Conservation (phyloP, 2,888 invertebrate genomes). For the Pristionchus japonicus region DNA sequence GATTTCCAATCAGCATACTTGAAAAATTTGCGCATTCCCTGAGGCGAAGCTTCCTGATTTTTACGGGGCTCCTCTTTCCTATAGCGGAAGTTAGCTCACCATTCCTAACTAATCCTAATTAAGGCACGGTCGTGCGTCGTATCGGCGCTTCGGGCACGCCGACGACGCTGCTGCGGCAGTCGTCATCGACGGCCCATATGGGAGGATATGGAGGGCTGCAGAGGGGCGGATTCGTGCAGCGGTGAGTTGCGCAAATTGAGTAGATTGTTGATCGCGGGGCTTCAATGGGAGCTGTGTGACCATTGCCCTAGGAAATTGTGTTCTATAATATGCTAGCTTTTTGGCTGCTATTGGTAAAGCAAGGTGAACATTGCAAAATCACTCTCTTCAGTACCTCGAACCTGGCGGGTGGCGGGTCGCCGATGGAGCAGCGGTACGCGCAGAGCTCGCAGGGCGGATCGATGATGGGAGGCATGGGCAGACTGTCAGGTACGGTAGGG, state of each 20-base stretch:
- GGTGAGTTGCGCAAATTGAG: not conserved
- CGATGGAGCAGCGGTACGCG: not conserved
- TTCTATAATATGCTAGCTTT: too few species aligned
- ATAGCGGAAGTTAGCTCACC: too few species aligned
- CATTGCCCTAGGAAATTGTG: too few species aligned
- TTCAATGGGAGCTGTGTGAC: not conserved
- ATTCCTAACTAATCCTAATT: not conserved
- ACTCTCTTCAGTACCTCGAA: not conserved
- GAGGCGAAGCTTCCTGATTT: too few species aligned
- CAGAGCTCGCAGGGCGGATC: not conserved
- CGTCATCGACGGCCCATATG: not conserved
- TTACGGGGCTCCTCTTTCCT: too few species aligned
- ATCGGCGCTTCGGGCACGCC: not conserved
- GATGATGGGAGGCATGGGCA: not conserved
- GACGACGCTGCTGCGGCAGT: not conserved
- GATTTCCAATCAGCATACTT: too few species aligned
- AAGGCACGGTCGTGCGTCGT: slow-evolving; percentile 15
- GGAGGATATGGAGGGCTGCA: not conserved
- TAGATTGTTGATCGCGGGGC: not conserved
- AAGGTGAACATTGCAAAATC: not conserved
- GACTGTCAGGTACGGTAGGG: not conserved
- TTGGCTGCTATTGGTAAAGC: too few species aligned
- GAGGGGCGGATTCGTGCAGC: not conserved
- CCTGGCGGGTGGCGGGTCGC: not conserved
- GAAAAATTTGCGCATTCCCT: too few species aligned